These are phyloP conservation scores for Aplochiton taeniatus DNA, from an alignment of 2,797 vertebrate genomes.

Conservation along the genomic window DNA sequence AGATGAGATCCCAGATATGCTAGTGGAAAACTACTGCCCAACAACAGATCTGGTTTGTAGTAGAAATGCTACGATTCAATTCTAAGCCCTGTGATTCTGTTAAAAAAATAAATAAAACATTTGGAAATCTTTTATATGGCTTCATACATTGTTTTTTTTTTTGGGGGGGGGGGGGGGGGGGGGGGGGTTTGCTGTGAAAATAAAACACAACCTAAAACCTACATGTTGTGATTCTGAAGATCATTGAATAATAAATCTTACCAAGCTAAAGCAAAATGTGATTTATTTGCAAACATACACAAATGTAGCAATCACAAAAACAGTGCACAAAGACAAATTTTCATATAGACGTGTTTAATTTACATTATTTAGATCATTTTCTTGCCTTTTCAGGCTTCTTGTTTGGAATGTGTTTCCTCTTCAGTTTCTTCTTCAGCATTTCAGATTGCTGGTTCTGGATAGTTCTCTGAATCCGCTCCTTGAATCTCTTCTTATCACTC, in stretches of 20 bases:
- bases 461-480: conserved; percentile 72
- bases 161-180: conserved; percentile 33
- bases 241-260: too few relatives aligned
- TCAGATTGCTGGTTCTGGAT: conserved; percentile 66
- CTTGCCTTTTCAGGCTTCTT: conserved; percentile 23
- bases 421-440: conserved; percentile 62
- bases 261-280: not conserved
- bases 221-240: not conserved
- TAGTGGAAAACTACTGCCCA: too few relatives aligned
- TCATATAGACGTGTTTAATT: conserved; percentile 23
- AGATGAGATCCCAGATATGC: too few relatives aligned
- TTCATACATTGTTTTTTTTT: conserved; percentile 36
- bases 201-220: conserved; percentile 43
- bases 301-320: not conserved
- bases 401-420: conserved; percentile 47
- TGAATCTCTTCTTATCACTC: conserved; percentile 80
- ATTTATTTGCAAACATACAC: conserved; percentile 6
- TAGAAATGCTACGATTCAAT: too few relatives aligned
- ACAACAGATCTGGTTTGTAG: too few relatives aligned
- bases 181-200: conserved; percentile 61
- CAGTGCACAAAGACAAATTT: conserved; percentile 30
- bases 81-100: too few relatives aligned
- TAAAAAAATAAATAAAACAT: too few relatives aligned
- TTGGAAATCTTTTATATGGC: conserved; percentile 53
- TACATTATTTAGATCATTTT: conserved; percentile 10